A percentile compares a stretch with the other conserved stretches of the same genome.
Conservation (phyloP, 2,797 vertebrate genomes). For the Pachyuromys duprasi region DNA sequence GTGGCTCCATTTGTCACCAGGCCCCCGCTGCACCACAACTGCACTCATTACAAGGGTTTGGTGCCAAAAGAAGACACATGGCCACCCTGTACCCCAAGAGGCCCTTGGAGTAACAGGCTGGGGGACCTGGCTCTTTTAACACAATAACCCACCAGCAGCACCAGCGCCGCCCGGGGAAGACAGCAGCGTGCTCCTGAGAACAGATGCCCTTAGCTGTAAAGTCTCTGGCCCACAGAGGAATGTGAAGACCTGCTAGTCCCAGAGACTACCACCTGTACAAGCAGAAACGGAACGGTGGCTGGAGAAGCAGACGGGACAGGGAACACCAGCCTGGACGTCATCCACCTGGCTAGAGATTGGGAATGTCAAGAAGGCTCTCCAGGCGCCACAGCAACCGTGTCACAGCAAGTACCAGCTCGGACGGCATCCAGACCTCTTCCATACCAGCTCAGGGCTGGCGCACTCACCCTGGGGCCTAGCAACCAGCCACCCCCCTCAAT, state of each 20-base stretch:
- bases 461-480: accelerated
- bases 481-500: accelerated
- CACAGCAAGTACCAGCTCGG: background rate
- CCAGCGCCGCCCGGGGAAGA: background rate
- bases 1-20: background rate
- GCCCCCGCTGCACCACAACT: background rate
- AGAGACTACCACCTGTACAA: accelerated
- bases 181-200: background rate
- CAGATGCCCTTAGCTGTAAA: background rate
- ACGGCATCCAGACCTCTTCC: background rate
- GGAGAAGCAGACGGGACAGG: background rate
- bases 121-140: background rate
- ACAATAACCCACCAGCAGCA: background rate
- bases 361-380: background rate
- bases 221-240: background rate
- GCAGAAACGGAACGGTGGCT: accelerated
- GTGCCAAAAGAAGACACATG: background rate
- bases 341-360: accelerated
- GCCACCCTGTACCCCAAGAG: background rate
- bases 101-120: background rate
- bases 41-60: background rate
- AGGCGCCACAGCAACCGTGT: background rate
- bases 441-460: background rate
- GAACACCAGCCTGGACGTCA: background rate
- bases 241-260: background rate